Evolutionary conservation across 2,113 vertebrate species (phyloP).

Genomic region (Corythaeola cristata): DNA sequence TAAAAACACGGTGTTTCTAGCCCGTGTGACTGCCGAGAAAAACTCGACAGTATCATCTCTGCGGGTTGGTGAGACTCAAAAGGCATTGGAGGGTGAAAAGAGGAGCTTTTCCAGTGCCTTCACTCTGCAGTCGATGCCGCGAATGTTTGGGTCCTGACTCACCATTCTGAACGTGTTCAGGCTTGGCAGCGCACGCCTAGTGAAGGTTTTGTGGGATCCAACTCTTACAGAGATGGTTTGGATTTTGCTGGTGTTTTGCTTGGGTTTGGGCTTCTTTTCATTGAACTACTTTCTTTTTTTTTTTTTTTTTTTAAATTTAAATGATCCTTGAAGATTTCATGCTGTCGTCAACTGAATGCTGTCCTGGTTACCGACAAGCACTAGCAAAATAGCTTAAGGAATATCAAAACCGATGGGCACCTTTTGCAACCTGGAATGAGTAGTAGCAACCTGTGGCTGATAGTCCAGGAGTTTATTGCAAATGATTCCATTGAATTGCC

Average conservation of each 20-base stretch:
- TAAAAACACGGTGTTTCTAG: not conserved
- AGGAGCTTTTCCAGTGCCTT: not conserved
- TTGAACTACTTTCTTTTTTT: not conserved
- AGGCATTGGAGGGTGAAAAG: not conserved
- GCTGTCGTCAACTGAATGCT: not conserved
- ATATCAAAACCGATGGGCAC: not conserved
- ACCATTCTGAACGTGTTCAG: not conserved
- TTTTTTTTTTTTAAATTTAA: not conserved
- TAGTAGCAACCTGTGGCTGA: not conserved
- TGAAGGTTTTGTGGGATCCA: not conserved
- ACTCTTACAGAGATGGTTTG: not conserved
- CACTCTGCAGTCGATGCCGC: not conserved
- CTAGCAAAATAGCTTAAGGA: not conserved
- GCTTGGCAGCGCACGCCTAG: not conserved
- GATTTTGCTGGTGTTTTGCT: not conserved
- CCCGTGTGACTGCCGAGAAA: not conserved
- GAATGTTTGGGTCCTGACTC: not conserved
- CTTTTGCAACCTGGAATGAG: not conserved
- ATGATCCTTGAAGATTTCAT: not conserved
- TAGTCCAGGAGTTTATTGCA: not conserved
- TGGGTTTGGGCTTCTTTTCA: not conserved
- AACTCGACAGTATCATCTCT: not conserved
- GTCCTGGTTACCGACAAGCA: not conserved
- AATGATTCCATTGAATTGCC: not conserved
- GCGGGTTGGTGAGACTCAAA: not conserved